These are phyloP conservation scores for Polyploca ridens DNA, from an alignment of 2,888 invertebrate species.

Conservation along the genomic window DNA sequence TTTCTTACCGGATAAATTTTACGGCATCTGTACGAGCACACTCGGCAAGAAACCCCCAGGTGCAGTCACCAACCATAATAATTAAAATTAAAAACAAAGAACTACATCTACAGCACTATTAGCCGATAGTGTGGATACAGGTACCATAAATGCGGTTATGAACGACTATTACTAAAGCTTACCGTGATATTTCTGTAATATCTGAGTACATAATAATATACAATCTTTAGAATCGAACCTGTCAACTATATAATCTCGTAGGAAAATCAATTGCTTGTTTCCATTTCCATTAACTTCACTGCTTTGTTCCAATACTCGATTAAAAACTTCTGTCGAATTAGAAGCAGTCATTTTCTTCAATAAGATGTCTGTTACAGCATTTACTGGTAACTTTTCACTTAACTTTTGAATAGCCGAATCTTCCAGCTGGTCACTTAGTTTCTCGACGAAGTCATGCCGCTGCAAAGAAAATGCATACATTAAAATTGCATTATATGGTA, in stretches of 20 bases:
- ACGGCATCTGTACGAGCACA: no score
- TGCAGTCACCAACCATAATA: not conserved
- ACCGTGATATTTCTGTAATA: slow-evolving; percentile 56
- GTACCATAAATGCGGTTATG: slow-evolving; percentile 17
- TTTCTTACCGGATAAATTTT: no score
- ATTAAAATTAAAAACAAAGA: not conserved
- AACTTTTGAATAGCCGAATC: slow-evolving; percentile 47
- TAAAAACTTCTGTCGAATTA: slow-evolving; percentile 41
- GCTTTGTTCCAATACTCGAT: slow-evolving; percentile 44
- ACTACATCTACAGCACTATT: not conserved
- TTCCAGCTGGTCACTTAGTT: slow-evolving; percentile 50
- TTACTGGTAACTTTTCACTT: slow-evolving; percentile 49
- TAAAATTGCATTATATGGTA: not conserved
- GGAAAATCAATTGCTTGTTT: slow-evolving; percentile 44
- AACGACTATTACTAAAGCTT: slow-evolving; percentile 36
- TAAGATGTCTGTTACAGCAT: slow-evolving; percentile 42
- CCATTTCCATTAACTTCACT: slow-evolving; percentile 25
- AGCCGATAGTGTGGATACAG: not conserved
- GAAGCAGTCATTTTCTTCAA: slow-evolving; percentile 44
- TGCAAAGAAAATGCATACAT: slow-evolving; percentile 42
- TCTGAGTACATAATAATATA: slow-evolving; percentile 60
- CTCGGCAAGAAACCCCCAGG: not conserved
- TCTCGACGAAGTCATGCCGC: slow-evolving; percentile 62
- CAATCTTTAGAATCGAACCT: slow-evolving; percentile 59
- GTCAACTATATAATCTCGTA: slow-evolving; percentile 54